Evolutionary conservation across 2,888 invertebrate species (phyloP).

Genomic region (Drosophila prostipennis): DNA sequence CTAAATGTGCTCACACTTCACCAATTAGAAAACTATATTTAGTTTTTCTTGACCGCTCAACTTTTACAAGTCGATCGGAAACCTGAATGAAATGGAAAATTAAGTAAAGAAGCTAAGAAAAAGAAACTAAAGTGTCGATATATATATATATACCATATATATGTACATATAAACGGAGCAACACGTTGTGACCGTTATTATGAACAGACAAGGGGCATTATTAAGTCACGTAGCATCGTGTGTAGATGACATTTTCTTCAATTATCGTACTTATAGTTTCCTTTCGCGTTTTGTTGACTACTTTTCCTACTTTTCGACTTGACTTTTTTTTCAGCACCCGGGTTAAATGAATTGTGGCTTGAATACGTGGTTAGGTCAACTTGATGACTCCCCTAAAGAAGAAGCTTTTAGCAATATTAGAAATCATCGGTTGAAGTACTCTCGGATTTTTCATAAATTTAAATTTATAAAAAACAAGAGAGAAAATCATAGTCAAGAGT

Average conservation of each 20-base stretch:
- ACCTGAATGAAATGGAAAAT: constrained; percentile 67
- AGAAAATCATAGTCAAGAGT: too few species aligned
- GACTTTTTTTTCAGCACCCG: constrained; percentile 21
- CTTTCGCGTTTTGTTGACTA: constrained; percentile 59
- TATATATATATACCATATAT: neutral
- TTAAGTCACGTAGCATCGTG: constrained; percentile 74
- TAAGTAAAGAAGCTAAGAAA: constrained; percentile 31
- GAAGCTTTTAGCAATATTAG: constrained; percentile 5
- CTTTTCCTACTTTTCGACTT: constrained; percentile 30
- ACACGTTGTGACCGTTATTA: constrained; percentile 66
- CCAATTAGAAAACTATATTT: constrained; percentile 54
- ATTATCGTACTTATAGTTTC: constrained; percentile 77
- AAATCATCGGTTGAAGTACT: neutral
- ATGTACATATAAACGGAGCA: constrained; percentile 14
- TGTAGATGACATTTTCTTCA: constrained; percentile 78
- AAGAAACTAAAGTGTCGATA: constrained; percentile 20
- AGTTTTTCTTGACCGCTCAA: constrained; percentile 22
- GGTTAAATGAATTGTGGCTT: constrained; percentile 67
- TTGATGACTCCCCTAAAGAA: constrained; percentile 6
- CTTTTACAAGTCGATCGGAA: constrained; percentile 29
- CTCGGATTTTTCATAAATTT: neutral
- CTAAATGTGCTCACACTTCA: constrained; percentile 3
- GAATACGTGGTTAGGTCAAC: constrained; percentile 46
- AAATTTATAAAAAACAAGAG: too few species aligned
- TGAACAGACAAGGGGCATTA: constrained; percentile 64